Base-by-base conservation (phyloP, 2,113 vertebrate genomes). In the Megatriorchis doriae region DNA sequence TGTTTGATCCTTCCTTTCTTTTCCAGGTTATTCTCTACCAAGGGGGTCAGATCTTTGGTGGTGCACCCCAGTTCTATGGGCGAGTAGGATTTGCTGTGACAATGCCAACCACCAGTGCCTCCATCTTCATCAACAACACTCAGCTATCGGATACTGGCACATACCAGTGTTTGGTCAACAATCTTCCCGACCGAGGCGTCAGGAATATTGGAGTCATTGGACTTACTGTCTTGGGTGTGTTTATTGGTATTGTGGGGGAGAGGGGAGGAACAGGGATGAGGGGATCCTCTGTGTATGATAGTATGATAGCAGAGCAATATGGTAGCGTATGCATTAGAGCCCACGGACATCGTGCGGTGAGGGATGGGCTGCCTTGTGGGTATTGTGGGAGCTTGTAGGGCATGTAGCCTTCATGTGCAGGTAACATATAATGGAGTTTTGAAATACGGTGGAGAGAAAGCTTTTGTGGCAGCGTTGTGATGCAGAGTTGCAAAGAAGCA, bases 151-250 rank as follows among this genome's bases (percentile, higher is more conserved):
- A 99, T 97, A 99, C 99, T 15, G 99, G 99, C 94, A 99, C 99
- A 6, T 99, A 99, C 98, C 99, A 99, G 98, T 99, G 99, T 97
- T 98, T 99, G 98, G 99, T 99, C 97, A 99, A 99, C 98, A 99
- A 99, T 94, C 98, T 99, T 88, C 99, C 99, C 3, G 99, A 99
- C 96, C 98, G 99, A 98, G 99, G 99, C 18, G 98, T 99, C 84
- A 98, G 99, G 83, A 99, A 99, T 96, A 99, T 99, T 62, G 99
- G 99, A 27, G 99, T 99, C 82, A 99, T 99, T 55, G 99, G 99
- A 81, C 99, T 99, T 94, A 99, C 99, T 8, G 99, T 99, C 78
- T 97, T 99, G 97, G 99, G 99, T 99, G 98, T 97, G 98, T 98
- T 85, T 65, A 66, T 66, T 61, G 56, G 68, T 75, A 73, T 77